A percentile compares a stretch with the other conserved stretches of the same genome.
phyloP scores from a whole-genome alignment of 2,888 invertebrate genomes.

The Platycheirus rosarum region DNA sequence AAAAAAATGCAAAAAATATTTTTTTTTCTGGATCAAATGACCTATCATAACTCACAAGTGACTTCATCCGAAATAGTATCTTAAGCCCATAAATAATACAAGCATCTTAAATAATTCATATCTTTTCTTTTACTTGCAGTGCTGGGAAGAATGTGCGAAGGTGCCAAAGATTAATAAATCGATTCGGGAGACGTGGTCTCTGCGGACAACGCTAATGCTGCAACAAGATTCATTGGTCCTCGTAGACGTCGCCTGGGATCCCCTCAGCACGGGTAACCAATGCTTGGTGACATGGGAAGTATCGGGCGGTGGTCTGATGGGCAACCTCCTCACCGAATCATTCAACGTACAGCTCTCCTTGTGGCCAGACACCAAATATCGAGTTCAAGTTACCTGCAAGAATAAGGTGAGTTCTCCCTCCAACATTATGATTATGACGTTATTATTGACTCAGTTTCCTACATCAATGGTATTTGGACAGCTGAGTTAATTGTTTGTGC shows the following conservation, averaged over 20 bases:
- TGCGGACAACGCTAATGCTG: conserved; percentile 81
- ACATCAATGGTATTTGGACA: conserved; percentile 59
- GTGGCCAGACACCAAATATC: conserved; percentile 82
- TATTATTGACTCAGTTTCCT: neutral
- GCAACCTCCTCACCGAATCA: conserved; percentile 81
- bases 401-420: conserved; percentile 82
- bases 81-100: too few species aligned
- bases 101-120: too few species aligned
- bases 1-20: too few species aligned
- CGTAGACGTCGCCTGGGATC: conserved; percentile 82
- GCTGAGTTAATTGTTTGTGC: conserved; percentile 63
- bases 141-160: conserved; percentile 81
- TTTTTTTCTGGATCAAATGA: too few species aligned
- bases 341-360: conserved; percentile 81
- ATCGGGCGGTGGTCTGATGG: conserved; percentile 82
- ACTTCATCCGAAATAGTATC: too few species aligned
- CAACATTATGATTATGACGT: neutral
- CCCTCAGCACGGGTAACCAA: conserved; percentile 79
- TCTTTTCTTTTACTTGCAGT: conserved; percentile 77
- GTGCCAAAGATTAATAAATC: conserved; percentile 79
- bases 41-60: too few species aligned
- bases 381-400: conserved; percentile 82
- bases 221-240: conserved; percentile 81
- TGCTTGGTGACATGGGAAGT: conserved; percentile 83
- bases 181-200: conserved; percentile 79